Evolutionary conservation across 2,797 vertebrate genomes (phyloP).

Genomic region (Catharus ustulatus): DNA sequence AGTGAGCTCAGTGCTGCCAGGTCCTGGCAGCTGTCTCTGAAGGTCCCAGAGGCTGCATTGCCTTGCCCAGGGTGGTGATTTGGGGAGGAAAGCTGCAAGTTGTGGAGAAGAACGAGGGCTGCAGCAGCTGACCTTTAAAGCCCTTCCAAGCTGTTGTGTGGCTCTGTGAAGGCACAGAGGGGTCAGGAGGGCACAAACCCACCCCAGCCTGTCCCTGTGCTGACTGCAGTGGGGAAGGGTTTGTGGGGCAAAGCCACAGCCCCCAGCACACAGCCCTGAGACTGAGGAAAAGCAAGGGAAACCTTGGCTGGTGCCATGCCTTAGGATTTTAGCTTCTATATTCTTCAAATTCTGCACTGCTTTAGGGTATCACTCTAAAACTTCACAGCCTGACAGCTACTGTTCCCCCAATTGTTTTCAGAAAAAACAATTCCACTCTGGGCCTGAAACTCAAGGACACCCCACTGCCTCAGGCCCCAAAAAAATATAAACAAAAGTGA

Average conservation of each 20-base stretch:
- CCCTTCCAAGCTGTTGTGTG: not conserved
- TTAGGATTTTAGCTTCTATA: not conserved
- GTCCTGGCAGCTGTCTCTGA: not conserved
- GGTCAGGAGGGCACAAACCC: not conserved
- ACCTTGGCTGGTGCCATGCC: not conserved
- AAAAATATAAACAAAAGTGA: not conserved
- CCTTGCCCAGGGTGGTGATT: not conserved
- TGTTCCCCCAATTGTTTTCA: not conserved
- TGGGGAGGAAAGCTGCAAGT: not conserved
- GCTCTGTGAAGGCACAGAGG: not conserved
- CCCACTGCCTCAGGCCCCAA: not conserved
- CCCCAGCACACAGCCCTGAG: not conserved
- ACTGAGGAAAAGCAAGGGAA: rapidly evolving
- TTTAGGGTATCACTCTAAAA: not conserved
- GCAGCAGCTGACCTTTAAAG: not conserved
- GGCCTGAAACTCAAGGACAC: not conserved
- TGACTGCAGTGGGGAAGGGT: not conserved
- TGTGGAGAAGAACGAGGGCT: not conserved
- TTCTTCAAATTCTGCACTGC: not conserved
- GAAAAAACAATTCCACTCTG: not conserved
- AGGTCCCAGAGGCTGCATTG: not conserved
- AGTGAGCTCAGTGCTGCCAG: not conserved
- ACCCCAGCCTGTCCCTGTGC: not conserved
- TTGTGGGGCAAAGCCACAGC: not conserved
- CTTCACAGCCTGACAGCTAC: not conserved